Evolutionary conservation across 2,888 invertebrate species (phyloP), one percentile per base, ranked within the genome.

Genomic region (Phania funesta): DNA sequence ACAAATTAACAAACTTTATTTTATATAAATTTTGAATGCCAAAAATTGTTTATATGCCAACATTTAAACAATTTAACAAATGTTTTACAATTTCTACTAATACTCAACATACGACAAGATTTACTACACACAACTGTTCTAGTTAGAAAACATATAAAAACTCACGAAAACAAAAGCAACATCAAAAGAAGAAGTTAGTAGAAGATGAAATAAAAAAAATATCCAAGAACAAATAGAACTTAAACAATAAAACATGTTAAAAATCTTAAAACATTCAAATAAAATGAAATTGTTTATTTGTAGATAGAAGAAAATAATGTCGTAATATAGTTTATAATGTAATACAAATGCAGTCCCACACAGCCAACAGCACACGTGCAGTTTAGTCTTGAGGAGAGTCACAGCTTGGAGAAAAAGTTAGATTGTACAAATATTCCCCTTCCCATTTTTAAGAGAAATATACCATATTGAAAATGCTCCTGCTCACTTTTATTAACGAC

Each of bases 221-320:
- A 3, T 38, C 11, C 11, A 64, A 65, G 32, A 65, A 77, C 62
- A 74, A 77, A 70, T 60, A 64, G 26, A 78, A 65, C 41, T 78
- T 24, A 50, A 73, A 82, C 62, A 82, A 77, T 82, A 70, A 78
- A 82, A 81, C 77, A 77, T 77, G 77, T 74, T 74, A 73, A 64
- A 77, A 81, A 73, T 77, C 73, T 73, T 67, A 77, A 81, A 81
- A 82, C 56, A 82, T 77, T 82, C 22, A 68, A 77, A 77, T 68
- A 48, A 74, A 77, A 77, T 60, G 62, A 77, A 67, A 62, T 73
- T 62, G 24, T 67, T 58, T 67, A 62, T 67, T 58, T 67, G 44
- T 22, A 26, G 8, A 38, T 50, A 13, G 18, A 64, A 52, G 22
- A 64, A 62, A 46, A 65, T 32, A 46, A 56, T 56, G 18, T 56